Evolutionary conservation across 2,888 invertebrate genomes (phyloP).

Genomic region (Apoda limacodes): DNA sequence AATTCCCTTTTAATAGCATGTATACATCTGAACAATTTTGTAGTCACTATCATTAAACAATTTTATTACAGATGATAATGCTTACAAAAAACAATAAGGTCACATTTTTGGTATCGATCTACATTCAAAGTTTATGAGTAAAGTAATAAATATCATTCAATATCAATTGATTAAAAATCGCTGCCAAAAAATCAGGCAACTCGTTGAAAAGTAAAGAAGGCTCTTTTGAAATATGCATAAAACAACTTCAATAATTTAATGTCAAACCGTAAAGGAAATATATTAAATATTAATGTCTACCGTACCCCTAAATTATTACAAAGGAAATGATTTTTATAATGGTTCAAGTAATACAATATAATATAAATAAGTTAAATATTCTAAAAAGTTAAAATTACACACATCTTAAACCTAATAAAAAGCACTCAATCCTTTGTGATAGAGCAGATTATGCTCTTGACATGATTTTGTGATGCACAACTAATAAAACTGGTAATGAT

Average conservation of each 20-base stretch:
- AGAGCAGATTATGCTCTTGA: constrained; percentile 31
- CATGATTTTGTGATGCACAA: constrained; percentile 27
- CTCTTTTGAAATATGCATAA: constrained; percentile 45
- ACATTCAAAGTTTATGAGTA: constrained; percentile 35
- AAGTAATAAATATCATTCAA: constrained; percentile 38
- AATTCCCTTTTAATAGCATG: constrained; percentile 46
- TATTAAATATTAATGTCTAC: constrained; percentile 66
- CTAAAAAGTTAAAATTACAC: constrained; percentile 70
- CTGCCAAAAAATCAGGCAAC: constrained; percentile 54
- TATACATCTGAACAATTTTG: constrained; percentile 49
- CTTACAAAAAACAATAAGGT: constrained; percentile 41
- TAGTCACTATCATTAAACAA: constrained; percentile 42
- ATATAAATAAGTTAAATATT: constrained; percentile 70
- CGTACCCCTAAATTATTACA: constrained; percentile 65
- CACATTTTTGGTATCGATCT: no score
- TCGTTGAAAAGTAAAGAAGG: constrained; percentile 56
- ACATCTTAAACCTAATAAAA: constrained; percentile 66
- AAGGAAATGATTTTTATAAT: constrained; percentile 65
- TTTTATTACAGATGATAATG: constrained; percentile 28
- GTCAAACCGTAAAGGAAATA: constrained; percentile 61
- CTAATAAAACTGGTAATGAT: constrained; percentile 25
- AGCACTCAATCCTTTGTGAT: constrained; percentile 55
- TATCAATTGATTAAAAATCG: constrained; percentile 21
- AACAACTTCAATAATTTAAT: constrained; percentile 61
- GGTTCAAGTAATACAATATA: constrained; percentile 56